Evolutionary conservation across 2,797 vertebrate species (phyloP), one percentile per base, ranked within the genome.

Genomic region (Pangasius larnaudii): DNA sequence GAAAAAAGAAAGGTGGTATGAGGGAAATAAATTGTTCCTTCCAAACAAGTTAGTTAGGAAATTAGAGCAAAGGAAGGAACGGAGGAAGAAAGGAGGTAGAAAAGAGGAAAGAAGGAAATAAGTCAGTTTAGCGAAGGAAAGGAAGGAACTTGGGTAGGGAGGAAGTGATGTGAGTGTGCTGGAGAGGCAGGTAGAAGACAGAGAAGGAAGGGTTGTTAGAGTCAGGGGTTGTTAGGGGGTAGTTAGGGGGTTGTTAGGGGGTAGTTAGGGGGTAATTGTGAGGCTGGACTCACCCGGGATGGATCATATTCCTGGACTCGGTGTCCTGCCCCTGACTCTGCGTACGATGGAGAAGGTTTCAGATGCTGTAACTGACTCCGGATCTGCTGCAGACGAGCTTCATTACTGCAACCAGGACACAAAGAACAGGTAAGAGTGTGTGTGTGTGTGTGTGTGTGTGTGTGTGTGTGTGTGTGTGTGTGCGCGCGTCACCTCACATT

Each of bases 321-420:
- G 0, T 88, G n/a, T 88, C 92, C 87, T 61, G 91, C 94, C 74
- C 96, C 96, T 0, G 95, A 92, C 0, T 96, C 96, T 61, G 96
- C 94, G 2, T 95, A 96, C 61, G 96, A 88, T 6, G 95, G 92
- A 5, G 96, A 91, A 1, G 95, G 95, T 63, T 85, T 88, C 59
- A 85, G 7, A 7, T 90, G 71, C 53, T 91, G 90, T 53, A 89
- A 82, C 81, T 90, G 96, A 91, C 95, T 96, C 85, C 96, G 92
- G 86, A 97, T 86, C 91, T 96, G 95, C 94, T 97, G 97, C 92
- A 97, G 95, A 1, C 97, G 96, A 13, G 97, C 97, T 22, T 94
- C 92, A 71, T 93, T 93, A 91, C 96, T 97, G 90, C 24, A 81
- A 72, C 81, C 42, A 77, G 13, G 24, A 84, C 88, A 90, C 42